Evolutionary conservation across 2,113 vertebrate genomes (phyloP).

Genomic region (Ailurus styani): DNA sequence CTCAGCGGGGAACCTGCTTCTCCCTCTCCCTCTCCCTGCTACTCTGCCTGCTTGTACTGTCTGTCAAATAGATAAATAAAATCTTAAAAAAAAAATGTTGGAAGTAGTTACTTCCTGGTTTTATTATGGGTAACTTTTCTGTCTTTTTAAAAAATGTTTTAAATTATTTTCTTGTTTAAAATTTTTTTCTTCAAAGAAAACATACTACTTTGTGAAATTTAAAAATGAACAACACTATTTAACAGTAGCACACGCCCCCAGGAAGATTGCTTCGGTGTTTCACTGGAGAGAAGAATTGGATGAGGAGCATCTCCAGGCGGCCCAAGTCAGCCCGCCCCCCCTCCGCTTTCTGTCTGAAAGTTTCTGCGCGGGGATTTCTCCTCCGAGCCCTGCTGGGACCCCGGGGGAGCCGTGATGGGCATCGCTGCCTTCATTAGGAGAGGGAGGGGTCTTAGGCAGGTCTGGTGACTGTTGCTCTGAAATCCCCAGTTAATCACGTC

Average conservation of each 20-base stretch:
- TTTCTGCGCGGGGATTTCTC: neutral
- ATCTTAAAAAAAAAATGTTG: no score
- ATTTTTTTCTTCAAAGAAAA: neutral
- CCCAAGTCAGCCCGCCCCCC: neutral
- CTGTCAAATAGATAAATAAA: no score
- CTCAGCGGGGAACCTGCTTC: no score
- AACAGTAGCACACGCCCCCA: neutral
- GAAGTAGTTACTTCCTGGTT: neutral
- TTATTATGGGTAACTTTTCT: neutral
- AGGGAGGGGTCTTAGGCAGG: neutral
- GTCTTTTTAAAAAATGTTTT: neutral
- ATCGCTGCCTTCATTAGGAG: neutral
- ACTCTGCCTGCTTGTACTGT: no score
- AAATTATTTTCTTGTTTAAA: neutral
- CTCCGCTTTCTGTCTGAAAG: constrained; percentile 15
- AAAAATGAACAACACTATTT: neutral
- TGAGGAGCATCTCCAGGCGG: neutral
- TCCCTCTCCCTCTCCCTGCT: no score
- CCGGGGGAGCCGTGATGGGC: neutral
- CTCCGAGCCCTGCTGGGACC: neutral
- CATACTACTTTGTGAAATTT: neutral
- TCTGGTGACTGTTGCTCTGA: neutral
- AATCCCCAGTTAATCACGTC: neutral
- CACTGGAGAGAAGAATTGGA: neutral
- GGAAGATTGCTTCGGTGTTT: neutral